phyloP scores from a whole-genome alignment of 2,888 invertebrate species.

The Strigamia crassipes region DNA sequence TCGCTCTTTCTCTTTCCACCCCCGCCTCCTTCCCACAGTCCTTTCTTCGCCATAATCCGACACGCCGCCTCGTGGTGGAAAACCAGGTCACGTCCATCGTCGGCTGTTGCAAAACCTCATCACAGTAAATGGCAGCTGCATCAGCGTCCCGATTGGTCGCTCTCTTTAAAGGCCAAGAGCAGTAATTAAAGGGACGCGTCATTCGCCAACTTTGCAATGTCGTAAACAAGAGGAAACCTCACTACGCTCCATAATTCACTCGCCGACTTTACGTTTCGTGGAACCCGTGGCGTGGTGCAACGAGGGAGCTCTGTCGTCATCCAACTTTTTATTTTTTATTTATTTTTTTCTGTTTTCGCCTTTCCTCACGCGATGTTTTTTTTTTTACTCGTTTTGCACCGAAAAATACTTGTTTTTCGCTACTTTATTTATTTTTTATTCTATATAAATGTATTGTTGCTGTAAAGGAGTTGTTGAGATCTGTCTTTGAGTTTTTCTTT shows the following conservation, averaged over 20 bases:
- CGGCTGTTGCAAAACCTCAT: slow-evolving; percentile 21
- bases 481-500: not conserved
- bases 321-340: not conserved
- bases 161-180: slow-evolving; percentile 6
- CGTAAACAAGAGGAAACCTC: slow-evolving; percentile 17
- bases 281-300: not conserved
- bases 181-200: slow-evolving; percentile 9
- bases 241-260: slow-evolving; percentile 3
- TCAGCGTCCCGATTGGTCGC: not conserved
- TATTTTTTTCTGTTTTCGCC: not conserved
- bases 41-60: slow-evolving; percentile 2
- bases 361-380: not conserved
- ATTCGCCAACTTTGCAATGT: slow-evolving; percentile 1
- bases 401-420: too few species aligned
- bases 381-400: not conserved
- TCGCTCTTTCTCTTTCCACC: not conserved
- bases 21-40: slow-evolving; percentile 23
- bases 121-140: slow-evolving; percentile 21
- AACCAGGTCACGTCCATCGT: slow-evolving; percentile 21
- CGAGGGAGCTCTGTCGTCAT: not conserved
- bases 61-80: slow-evolving; percentile 21
- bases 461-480: slow-evolving; percentile 21
- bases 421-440: not conserved
- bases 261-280: not conserved
- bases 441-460: not conserved